Evolutionary conservation across 2,888 invertebrate genomes (phyloP), one percentile per base, ranked within the genome.

Genomic region (Gortyna flavago): DNA sequence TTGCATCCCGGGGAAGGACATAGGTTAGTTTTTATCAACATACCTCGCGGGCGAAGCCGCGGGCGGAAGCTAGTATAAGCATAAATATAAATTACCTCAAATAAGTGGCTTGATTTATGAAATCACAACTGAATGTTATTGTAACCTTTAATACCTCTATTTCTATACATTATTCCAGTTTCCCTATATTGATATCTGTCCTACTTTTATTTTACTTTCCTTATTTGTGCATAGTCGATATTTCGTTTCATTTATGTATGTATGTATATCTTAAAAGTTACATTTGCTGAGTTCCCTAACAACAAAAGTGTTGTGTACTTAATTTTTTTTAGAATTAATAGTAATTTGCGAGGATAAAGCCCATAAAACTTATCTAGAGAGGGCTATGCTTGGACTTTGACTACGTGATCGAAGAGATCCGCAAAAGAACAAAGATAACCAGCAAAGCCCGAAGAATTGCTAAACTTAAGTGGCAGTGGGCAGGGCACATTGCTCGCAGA

Each of bases 121-220:
- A 67, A 80, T 61, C n/a, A 38, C 29, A 38, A 81, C 51, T 81
- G 29, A 81, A 44, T 11, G 3, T 16, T 65, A 44, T 25, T n/a
- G 16, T 57, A n/a, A 18, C 8, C 0, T 68, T 68, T 18, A 8
- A 16, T 41, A 18, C 8, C 4, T 16, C 0, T 44, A 29, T 29
- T 41, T 66, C 1, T 29, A 21, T n/a, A 6, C 0, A 51, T 1
- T 32, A 41, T 51, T 25, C 2, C 25, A 25, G 18, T 80, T 74
- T 80, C 80, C 80, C 74, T 48, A 35, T 72, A 57, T 16, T 16
- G 5, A 61, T 48, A 62, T 1, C 8, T 38, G 7, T 18, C 1
- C 11, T 29, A 54, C 0, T n/a, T 44, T 44, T 79, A 61, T 67
- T 21, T 29, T 3, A 11, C 5, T 80, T 79, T 79, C 80, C 79